Percentiles rank a stretch among this genome's conserved stretches.
Conservation (phyloP, 1,140 invertebrate species). For the Drosophila lowei region DNA sequence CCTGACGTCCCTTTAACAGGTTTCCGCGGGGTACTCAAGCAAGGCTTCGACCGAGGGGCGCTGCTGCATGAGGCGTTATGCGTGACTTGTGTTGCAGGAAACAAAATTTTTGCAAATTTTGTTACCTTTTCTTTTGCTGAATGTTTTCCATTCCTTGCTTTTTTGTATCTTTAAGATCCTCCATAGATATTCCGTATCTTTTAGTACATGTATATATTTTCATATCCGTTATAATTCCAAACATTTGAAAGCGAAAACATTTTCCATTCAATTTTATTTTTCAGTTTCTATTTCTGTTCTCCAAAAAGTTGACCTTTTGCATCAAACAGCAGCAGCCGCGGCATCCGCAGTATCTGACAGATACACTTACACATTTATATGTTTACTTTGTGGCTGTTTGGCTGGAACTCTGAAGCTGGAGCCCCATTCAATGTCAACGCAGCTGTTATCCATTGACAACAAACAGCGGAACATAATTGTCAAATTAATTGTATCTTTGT, state of each 20-base stretch:
- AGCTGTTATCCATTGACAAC: constrained; percentile 65
- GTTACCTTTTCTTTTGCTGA: no score
- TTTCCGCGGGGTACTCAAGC: no score
- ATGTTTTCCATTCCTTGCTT: no score
- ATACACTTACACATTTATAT: constrained; percentile 31
- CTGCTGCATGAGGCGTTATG: no score
- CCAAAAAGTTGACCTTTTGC: constrained; percentile 35
- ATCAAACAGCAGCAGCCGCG: not conserved
- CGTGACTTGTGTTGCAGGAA: no score
- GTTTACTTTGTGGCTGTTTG: not conserved
- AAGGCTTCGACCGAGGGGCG: no score
- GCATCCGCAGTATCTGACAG: constrained; percentile 8
- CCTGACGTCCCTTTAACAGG: not conserved
- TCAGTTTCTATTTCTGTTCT: constrained; percentile 20
- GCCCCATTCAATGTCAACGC: constrained; percentile 73
- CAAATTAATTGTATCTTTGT: constrained; percentile 61
- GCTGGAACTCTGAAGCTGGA: no score
- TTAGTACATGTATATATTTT: no score
- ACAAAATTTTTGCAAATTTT: no score
- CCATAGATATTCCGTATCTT: no score
- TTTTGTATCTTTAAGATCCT: no score
- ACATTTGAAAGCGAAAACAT: no score
- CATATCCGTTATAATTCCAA: not conserved
- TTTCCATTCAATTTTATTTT: not conserved
- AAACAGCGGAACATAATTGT: constrained; percentile 36